Percentiles rank a stretch among this genome's conserved stretches.
phyloP scores from a whole-genome alignment of 92 coral and sea anemone species.

The Epizoanthus scotinus region DNA sequence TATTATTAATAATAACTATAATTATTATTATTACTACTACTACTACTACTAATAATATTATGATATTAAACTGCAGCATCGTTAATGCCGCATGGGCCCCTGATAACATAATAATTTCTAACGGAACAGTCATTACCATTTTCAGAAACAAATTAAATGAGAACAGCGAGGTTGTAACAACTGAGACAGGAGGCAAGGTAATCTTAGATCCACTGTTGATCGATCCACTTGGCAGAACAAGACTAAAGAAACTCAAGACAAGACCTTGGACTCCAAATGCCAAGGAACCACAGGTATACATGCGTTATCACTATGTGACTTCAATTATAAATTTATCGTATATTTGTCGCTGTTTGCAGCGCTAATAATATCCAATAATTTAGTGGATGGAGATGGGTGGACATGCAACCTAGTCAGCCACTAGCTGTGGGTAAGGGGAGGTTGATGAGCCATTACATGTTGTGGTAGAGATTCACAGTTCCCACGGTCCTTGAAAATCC shows the following conservation, averaged over 20 bases:
- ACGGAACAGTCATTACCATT: background rate
- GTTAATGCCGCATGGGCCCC: no score
- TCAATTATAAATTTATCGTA: background rate
- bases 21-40: no score
- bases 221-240: constrained; percentile 93
- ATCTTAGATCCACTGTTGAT: constrained; percentile 84
- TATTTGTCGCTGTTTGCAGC: background rate
- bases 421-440: no score
- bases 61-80: no score
- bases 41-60: no score
- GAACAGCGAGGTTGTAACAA: constrained; percentile 42
- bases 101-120: no score
- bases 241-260: constrained; percentile 86
- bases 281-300: constrained; percentile 59
- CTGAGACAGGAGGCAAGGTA: constrained; percentile 33
- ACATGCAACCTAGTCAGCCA: background rate
- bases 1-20: no score
- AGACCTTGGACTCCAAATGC: constrained; percentile 78
- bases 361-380: background rate
- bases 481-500: no score
- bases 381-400: background rate
- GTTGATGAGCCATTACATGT: no score
- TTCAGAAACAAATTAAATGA: constrained; percentile 55
- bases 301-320: background rate
- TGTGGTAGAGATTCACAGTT: no score